Percentiles rank a stretch among this genome's conserved stretches.
Evolutionary conservation across 2,888 invertebrate species (phyloP).

Genomic region (Spilosoma lubricipeda): DNA sequence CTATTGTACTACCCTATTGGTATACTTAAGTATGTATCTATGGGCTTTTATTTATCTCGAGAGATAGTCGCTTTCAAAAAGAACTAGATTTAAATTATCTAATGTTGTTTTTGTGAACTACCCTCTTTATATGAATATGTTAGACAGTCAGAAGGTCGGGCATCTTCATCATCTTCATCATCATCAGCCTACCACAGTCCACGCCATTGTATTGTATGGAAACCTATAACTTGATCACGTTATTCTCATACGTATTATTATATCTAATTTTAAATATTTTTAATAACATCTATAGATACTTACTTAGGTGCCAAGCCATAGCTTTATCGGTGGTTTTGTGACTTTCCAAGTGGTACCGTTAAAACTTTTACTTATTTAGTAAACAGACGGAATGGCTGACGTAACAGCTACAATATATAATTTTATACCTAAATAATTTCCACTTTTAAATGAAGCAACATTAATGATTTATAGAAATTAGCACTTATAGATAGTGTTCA

Average conservation of each 20-base stretch:
- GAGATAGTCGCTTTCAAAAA: too few species aligned
- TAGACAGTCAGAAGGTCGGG: too few species aligned
- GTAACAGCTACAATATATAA: too few species aligned
- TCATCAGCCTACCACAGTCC: too few species aligned
- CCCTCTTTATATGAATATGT: too few species aligned
- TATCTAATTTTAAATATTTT: too few species aligned
- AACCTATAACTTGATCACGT: not conserved
- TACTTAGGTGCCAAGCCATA: not conserved
- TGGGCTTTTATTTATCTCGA: not conserved
- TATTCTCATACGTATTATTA: not conserved
- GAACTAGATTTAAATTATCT: too few species aligned
- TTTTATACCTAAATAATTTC: not conserved
- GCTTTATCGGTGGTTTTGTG: not conserved
- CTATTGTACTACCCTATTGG: not conserved
- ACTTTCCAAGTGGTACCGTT: too few species aligned
- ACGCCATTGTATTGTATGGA: not conserved
- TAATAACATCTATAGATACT: not conserved
- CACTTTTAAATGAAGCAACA: not conserved
- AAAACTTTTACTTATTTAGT: not conserved
- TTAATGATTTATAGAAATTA: not conserved
- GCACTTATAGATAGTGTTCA: not conserved
- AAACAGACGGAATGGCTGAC: not conserved
- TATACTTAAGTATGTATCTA: constrained; percentile 8
- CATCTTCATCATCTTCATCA: too few species aligned
- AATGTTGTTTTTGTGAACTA: too few species aligned